Conservation (phyloP, 2,888 invertebrate species). For the Koerneria pararmatus region DNA sequence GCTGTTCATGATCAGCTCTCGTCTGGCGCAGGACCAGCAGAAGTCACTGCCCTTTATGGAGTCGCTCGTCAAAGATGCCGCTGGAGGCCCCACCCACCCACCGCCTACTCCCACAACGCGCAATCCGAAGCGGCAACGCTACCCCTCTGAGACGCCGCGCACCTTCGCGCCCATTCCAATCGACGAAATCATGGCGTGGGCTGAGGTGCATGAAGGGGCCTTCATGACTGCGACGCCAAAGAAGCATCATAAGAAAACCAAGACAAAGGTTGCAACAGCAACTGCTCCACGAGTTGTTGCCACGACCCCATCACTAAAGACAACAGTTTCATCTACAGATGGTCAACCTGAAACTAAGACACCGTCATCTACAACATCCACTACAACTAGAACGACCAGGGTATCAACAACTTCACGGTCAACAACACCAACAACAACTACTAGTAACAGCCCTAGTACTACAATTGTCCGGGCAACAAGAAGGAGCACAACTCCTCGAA, state of each 20-base stretch:
- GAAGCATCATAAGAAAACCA: neutral
- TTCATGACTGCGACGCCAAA: neutral
- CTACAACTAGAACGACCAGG: neutral
- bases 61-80: no score
- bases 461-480: no score
- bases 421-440: neutral
- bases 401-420: neutral
- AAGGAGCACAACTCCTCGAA: no score
- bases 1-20: slow-evolving; percentile 13
- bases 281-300: neutral
- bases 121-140: neutral
- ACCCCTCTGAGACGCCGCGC: neutral
- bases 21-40: slow-evolving; percentile 8
- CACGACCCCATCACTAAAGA: neutral
- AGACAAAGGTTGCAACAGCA: neutral
- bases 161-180: slow-evolving; percentile 20
- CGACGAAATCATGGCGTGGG: slow-evolving; percentile 23
- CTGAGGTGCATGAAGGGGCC: slow-evolving; percentile 15
- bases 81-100: neutral
- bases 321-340: no score
- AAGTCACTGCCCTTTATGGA: slow-evolving; percentile 19
- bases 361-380: neutral
- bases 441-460: neutral
- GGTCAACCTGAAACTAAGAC: no score
- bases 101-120: neutral